Base-by-base conservation (phyloP, 2,113 vertebrate species). In the Condylura cristata region DNA sequence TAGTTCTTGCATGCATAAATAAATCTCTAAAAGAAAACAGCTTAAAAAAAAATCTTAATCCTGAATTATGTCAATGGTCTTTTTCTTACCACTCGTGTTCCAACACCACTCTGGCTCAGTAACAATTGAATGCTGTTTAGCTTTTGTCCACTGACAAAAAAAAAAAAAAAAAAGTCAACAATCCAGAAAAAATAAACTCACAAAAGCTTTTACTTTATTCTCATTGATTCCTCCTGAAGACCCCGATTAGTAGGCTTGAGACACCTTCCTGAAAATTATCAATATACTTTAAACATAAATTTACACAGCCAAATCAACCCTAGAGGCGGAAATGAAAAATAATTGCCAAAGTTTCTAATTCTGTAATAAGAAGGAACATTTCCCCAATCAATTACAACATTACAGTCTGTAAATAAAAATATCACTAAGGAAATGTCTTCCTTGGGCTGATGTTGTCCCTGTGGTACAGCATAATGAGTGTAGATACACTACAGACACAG, bases 351-450 rank as follows among this genome's bases (percentile, higher is more conserved):
- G 37, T 82, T 86, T 44, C 20, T 56, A 80, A 80, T 34, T 92
- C 28, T 83, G 9, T 32, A n/a, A 71, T 78, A 83, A 44, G 46
- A 48, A 79, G 46, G 72, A 76, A 53, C 14, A 68, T 74, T 74
- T 74, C 12, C 2, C 9, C 37, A 79, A 51, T 85, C 20, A 93
- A n/a, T 56, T 82, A 11, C 32, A 80, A 46, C 5, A 20, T 92
- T 44, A 82, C 48, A 34, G 16, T 34, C 20, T 60, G 0, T 87
- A 91, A 91, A 86, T 89, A 93, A 94, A 94, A 76, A 70, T 86
- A 53, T 75, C 48, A 34, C 71, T n/a, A 72, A 51, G 34, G 28
- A 91, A 82, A 17, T 89, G 2, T 71, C 39, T 84, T 83, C 16
- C 32, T 71, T 9, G 4, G 13, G 90, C 90, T 34, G 32, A 18